Evolutionary conservation across 1,140 invertebrate species (phyloP).

Genomic region (Papilio dardanus): DNA sequence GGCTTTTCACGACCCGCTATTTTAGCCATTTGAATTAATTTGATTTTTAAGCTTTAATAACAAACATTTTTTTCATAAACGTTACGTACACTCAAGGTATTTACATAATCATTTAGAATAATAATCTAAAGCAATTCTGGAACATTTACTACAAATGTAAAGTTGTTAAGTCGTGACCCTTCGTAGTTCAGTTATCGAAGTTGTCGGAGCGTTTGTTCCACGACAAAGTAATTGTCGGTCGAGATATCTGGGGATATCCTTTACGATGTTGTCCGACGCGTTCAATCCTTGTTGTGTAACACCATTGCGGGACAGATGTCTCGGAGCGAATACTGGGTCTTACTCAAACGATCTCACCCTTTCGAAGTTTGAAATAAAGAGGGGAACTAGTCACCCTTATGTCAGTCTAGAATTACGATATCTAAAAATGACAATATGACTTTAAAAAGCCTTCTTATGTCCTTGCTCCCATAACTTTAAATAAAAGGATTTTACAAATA

Average conservation of each 20-base stretch:
- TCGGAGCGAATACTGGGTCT: neutral
- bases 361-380: neutral
- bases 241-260: conserved; percentile 21
- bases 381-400: neutral
- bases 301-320: conserved; percentile 19
- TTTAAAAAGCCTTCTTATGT: too few species aligned
- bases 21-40: conserved; percentile 15
- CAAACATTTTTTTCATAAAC: neutral
- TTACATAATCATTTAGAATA: neutral
- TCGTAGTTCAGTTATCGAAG: conserved; percentile 14
- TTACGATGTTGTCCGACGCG: conserved; percentile 14
- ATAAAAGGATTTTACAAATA: too few species aligned
- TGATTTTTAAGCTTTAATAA: conserved; percentile 14
- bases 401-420: too few species aligned
- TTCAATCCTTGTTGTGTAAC: conserved; percentile 17
- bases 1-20: conserved; percentile 24
- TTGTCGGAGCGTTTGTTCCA: conserved; percentile 18
- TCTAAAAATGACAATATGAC: too few species aligned
- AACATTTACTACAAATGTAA: conserved; percentile 21
- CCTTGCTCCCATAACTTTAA: too few species aligned
- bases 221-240: conserved; percentile 14
- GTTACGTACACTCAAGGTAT: neutral
- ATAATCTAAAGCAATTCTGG: neutral
- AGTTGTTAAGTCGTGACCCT: conserved; percentile 18
- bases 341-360: neutral